phyloP scores from a whole-genome alignment of 2,888 invertebrate species.

The Leptothorax acervorum region DNA sequence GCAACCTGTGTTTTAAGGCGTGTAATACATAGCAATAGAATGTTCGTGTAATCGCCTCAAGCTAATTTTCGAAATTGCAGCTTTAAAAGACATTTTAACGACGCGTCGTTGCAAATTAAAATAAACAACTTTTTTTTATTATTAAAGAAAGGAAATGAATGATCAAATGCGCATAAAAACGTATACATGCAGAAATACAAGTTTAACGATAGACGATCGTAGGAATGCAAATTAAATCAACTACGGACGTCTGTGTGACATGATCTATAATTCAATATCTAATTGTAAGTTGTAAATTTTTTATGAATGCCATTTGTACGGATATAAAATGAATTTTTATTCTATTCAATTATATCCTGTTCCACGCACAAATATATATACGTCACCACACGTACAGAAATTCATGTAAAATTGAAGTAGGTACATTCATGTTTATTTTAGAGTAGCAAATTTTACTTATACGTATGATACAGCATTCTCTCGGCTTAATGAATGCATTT shows the following conservation, averaged over 20 bases:
- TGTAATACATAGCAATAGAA: constrained; percentile 9
- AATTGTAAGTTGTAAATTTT: background rate
- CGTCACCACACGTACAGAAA: background rate
- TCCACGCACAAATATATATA: no score
- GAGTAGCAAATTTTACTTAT: background rate
- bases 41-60: background rate
- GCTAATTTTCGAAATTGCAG: constrained; percentile 16
- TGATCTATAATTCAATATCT: background rate
- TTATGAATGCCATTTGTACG: background rate
- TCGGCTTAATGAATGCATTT: background rate
- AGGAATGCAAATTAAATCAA: background rate
- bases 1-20: constrained; percentile 24
- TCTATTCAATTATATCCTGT: background rate
- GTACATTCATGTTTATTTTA: background rate
- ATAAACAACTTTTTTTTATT: background rate
- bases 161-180: background rate
- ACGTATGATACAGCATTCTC: background rate
- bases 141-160: background rate
- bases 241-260: background rate
- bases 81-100: constrained; percentile 21
- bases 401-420: background rate
- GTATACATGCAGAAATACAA: background rate
- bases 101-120: constrained; percentile 1
- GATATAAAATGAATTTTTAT: background rate
- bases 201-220: background rate